Conservation (phyloP, 2,113 vertebrate species). For the Paramormyrops kingsleyae region DNA sequence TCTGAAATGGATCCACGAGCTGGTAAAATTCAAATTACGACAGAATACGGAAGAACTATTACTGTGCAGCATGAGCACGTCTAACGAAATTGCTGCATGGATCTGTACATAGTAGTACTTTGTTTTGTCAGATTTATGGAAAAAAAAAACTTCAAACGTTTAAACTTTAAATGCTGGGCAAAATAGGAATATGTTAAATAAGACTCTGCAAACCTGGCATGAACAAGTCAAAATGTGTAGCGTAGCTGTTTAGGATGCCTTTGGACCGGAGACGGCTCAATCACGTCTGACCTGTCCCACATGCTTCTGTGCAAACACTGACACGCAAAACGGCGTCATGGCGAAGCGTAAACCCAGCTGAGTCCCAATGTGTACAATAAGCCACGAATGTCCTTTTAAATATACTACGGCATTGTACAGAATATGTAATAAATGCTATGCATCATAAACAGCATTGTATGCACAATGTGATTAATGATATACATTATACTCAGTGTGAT, state of each 20-base stretch:
- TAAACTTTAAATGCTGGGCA: background rate
- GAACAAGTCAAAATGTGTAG: background rate
- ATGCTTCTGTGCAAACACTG: background rate
- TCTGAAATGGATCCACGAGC: background rate
- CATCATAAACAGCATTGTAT: background rate
- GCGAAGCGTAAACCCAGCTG: background rate
- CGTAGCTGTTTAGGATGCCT: background rate
- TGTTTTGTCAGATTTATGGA: background rate
- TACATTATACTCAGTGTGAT: background rate
- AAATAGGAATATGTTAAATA: background rate
- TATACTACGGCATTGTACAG: background rate
- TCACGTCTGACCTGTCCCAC: background rate
- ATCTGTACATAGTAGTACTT: background rate
- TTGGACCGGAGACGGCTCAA: background rate
- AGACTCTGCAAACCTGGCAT: background rate
- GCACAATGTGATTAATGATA: background rate
- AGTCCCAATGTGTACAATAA: background rate
- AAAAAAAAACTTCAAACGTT: background rate
- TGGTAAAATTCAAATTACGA: background rate
- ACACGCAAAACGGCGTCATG: background rate
- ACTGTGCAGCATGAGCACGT: background rate
- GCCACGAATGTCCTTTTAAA: background rate
- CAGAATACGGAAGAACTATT: background rate
- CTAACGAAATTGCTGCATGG: background rate
- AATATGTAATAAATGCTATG: background rate